Base-by-base conservation (phyloP, 53 echinoderm and acorn worm genomes). In the Apostichopus leukothele region DNA sequence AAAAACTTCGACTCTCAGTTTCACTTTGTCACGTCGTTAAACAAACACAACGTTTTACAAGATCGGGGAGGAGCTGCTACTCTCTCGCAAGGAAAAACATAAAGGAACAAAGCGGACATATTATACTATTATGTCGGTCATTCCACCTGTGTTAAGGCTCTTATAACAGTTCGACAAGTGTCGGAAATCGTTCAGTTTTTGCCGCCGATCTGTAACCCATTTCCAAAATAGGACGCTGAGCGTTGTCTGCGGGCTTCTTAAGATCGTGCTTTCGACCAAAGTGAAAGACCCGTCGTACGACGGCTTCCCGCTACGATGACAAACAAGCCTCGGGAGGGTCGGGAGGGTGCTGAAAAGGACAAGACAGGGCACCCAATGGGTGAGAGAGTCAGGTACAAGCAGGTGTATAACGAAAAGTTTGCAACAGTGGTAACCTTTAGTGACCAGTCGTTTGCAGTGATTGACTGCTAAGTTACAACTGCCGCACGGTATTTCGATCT, bases 291-390 rank as follows among this genome's bases (percentile, higher is more conserved):
- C 85, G 67, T 67, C 67, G 39, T 23, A 22, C 85, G 85, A 67
- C 23, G 85, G 67, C 85, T 85, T 60, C 85, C 85, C 67, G 85
- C 85, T 85, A 85, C 85, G 85, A 85, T 85, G 85, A 85, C 85
- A 85, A 85, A 85, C 85, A 85, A 85, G 85, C 85, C 85, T 67
- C 85, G 85, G 85, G 85, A 85, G 85, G 85, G 85, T 76, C 67
- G 85, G 85, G 67, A 67, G 85, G 85, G 50, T 50, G 63, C 66
- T 60, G 66, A 85, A 85, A 85, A 71, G 81, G 81, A 81, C 81
- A 81, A 81, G 81, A 81, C 81, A 81, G 81, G 55, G 55, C 54
- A 54, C 55, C 55, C 55, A 20, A 53, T 54, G 55, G 55, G 55
- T 81, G 81, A 54, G 55, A 9, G 55, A 57, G 59, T 81, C 19